Evolutionary conservation across 2,888 invertebrate genomes (phyloP).

Genomic region (Brenthis daphne): DNA sequence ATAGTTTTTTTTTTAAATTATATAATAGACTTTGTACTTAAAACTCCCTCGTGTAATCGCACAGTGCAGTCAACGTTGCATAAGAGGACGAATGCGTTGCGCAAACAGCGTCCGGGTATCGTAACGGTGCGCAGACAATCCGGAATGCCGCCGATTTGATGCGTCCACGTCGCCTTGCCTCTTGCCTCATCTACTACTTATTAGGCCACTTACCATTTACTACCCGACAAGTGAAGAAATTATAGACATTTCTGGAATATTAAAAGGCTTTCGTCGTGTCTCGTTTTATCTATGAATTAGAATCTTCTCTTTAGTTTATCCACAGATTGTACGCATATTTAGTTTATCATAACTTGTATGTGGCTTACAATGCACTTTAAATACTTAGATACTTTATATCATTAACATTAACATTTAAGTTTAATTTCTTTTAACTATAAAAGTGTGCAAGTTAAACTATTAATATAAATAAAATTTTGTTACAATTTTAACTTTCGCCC

Average conservation of each 20-base stretch:
- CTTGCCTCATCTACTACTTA: conserved; percentile 55
- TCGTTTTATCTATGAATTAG: neutral
- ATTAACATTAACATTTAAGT: no score
- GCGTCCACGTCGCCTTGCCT: conserved; percentile 52
- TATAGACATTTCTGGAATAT: neutral
- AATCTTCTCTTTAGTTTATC: neutral
- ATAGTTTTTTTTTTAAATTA: neutral
- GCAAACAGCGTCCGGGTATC: conserved; percentile 72
- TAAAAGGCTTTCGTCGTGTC: neutral
- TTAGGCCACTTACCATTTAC: conserved; percentile 24
- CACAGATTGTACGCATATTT: neutral
- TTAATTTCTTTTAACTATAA: no score
- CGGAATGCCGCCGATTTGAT: conserved; percentile 76
- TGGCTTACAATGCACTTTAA: neutral
- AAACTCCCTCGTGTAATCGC: conserved; percentile 51
- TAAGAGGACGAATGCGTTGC: conserved; percentile 72
- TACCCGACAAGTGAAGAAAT: conserved; percentile 2
- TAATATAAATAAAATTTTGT: no score
- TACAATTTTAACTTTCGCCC: no score
- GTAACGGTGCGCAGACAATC: conserved; percentile 74
- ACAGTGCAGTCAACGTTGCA: conserved; percentile 63
- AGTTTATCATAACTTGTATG: neutral
- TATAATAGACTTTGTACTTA: neutral
- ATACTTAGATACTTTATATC: no score
- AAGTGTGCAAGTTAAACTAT: no score